Evolutionary conservation across 2,888 invertebrate species (phyloP).

Genomic region (Strigamia transsilvanica): DNA sequence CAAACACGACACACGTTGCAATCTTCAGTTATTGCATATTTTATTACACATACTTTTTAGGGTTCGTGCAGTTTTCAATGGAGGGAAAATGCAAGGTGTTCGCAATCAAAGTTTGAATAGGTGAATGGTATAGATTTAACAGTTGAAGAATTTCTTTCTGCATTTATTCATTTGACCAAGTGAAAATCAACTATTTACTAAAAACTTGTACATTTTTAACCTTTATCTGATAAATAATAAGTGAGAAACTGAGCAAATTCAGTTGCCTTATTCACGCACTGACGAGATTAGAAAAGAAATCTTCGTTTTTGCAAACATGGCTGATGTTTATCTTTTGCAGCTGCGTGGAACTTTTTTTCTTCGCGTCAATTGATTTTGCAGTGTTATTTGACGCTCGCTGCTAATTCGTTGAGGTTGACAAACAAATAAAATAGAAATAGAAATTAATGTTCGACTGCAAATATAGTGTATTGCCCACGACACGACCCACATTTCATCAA

Average conservation of each 20-base stretch:
- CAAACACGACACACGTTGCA: not conserved
- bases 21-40: not conserved
- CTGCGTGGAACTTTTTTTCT: not conserved
- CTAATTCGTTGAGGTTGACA: not conserved
- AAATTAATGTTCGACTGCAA: not conserved
- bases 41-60: not conserved
- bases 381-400: not conserved
- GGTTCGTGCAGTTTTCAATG: too few relatives aligned
- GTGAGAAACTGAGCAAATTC: too few relatives aligned
- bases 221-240: too few relatives aligned
- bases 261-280: too few relatives aligned
- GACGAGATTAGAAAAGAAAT: too few relatives aligned
- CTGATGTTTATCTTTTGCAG: conserved; percentile 15
- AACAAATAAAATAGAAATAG: not conserved
- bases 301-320: not conserved
- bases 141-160: too few relatives aligned
- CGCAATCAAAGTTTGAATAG: too few relatives aligned
- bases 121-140: too few relatives aligned
- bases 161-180: too few relatives aligned
- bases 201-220: too few relatives aligned
- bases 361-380: not conserved
- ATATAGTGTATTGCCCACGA: not conserved
- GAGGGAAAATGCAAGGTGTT: too few relatives aligned
- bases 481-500: not conserved
- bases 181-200: too few relatives aligned